Conservation (phyloP, 2,113 vertebrate species). For the Recurvirostra avosetta region DNA sequence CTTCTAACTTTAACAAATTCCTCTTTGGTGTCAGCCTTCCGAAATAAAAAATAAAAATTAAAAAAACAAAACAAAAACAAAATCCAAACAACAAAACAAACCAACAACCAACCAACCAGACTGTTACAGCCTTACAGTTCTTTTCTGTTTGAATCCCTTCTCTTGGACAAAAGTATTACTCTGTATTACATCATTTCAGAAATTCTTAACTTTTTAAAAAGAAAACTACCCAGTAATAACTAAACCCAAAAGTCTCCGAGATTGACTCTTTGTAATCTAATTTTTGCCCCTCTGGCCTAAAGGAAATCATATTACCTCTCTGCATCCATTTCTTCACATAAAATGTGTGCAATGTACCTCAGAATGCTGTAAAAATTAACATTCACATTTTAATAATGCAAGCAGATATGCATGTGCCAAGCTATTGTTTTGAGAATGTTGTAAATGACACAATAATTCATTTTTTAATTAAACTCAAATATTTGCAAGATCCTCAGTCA, state of each 20-base stretch:
- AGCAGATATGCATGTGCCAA: neutral
- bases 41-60: slow-evolving; percentile 8
- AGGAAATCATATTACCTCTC: neutral
- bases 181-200: neutral
- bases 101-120: neutral
- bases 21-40: slow-evolving; percentile 62
- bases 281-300: neutral
- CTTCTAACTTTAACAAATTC: slow-evolving; percentile 82
- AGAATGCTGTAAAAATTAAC: neutral
- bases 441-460: neutral
- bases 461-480: neutral
- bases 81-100: neutral
- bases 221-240: neutral
- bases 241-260: neutral
- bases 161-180: neutral
- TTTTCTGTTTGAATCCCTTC: neutral
- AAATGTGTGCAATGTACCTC: neutral
- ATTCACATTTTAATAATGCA: neutral
- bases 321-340: neutral
- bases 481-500: neutral
- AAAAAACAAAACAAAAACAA: neutral
- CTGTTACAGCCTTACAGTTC: neutral
- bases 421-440: neutral
- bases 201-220: neutral
- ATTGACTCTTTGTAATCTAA: neutral